Base-by-base conservation (phyloP, 2,888 invertebrate species). In the Pemphredon lugubris region DNA sequence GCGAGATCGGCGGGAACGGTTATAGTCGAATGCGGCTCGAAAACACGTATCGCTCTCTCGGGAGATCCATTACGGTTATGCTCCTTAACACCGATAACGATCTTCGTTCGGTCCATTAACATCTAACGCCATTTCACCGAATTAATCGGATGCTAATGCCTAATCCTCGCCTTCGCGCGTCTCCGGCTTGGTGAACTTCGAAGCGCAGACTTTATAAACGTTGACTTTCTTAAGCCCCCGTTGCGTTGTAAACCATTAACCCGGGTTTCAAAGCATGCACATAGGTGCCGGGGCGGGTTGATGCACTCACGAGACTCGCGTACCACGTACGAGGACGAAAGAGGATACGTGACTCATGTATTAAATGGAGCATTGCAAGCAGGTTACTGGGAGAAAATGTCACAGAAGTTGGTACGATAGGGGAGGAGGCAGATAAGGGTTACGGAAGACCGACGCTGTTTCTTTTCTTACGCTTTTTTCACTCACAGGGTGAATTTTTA, bases 331-430 rank as follows among this genome's bases (percentile, higher is more conserved):
- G 13, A 45, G 47, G 32, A 6, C 26, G 54, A 32, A 55, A 37
- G 51, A 47, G 47, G 58, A 45, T 57, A 57, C 57, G 40, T 45
- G 58, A 21, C 47, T 30, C 50, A 44, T 42, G 54, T 42, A 63
- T 63, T 13, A 68, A 64, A 57, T 57, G 51, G 58, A 66, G 26
- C 39, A 58, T 37, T 16, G 48, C 21, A 60, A 55, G 37, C 53
- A 30, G 20, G 42, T 53, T 42, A 53, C 16, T 21, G 26, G 5
- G 14, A 18, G 34, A 58, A 44, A 48, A 48, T 45, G 37, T 37
- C 47, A 30, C 14, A 47, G 26, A 51, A 44, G 40, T 39, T 48
- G 37, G 34, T 11, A 32, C 9, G 21, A 42, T 6, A 20, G 42
- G 9, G 7, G 40, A 14, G 30, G 26, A 3, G 26, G 7, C 4